Evolutionary conservation across 2,797 vertebrate species (phyloP).

Genomic region (Thaleichthys pacificus): DNA sequence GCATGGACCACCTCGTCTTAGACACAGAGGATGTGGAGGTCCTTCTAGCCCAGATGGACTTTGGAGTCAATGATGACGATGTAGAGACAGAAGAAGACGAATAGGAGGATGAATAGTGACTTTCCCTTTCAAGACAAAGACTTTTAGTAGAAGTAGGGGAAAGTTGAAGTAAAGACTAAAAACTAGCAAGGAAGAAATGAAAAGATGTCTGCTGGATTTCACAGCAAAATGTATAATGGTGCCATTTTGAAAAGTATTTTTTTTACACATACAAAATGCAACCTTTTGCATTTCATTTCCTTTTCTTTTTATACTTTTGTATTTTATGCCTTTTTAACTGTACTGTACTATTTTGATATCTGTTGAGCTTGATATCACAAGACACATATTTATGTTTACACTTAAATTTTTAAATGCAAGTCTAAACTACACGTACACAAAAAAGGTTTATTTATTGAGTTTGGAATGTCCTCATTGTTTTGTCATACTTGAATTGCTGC

Average conservation of each 20-base stretch:
- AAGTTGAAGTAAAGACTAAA: slow-evolving; percentile 37
- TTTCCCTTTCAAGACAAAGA: slow-evolving; percentile 19
- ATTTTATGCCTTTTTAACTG: slow-evolving; percentile 44
- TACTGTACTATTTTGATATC: slow-evolving; percentile 39
- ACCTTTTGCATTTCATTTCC: slow-evolving; percentile 52
- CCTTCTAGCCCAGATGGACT: slow-evolving; percentile 75
- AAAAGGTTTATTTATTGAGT: slow-evolving; percentile 9
- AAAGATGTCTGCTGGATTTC: slow-evolving; percentile 16
- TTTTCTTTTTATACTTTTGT: slow-evolving; percentile 66
- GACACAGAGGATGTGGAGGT: slow-evolving; percentile 73
- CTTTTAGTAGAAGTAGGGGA: slow-evolving; percentile 22
- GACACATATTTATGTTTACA: slow-evolving; percentile 42
- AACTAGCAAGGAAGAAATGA: neutral
- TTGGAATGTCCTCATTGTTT: slow-evolving; percentile 14
- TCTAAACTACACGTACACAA: slow-evolving; percentile 20
- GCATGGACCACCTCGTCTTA: slow-evolving; percentile 83
- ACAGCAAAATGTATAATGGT: slow-evolving; percentile 22
- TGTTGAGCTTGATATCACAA: slow-evolving; percentile 26
- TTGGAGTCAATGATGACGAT: slow-evolving; percentile 54
- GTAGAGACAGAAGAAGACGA: slow-evolving; percentile 40
- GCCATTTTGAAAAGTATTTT: slow-evolving; percentile 48
- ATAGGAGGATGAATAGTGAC: slow-evolving; percentile 40
- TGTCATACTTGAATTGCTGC: slow-evolving; percentile 50
- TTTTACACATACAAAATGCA: slow-evolving; percentile 54
- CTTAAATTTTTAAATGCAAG: slow-evolving; percentile 39